A percentile compares a stretch with the other conserved stretches of the same genome.
Conservation (phyloP, 2,113 vertebrate species). For the Polypterus bichir region DNA sequence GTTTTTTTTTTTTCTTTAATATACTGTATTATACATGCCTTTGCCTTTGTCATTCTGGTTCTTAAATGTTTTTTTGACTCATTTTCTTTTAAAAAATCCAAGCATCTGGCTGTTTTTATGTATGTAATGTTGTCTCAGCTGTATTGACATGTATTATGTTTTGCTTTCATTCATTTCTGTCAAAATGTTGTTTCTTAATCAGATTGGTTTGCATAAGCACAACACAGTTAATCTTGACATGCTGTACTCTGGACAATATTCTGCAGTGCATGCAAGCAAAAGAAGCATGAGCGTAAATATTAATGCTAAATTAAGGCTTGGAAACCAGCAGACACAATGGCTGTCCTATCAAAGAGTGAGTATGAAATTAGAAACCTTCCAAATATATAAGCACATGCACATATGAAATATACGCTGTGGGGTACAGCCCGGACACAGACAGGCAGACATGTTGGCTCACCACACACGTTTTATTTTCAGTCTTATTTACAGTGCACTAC, state of each 20-base stretch:
- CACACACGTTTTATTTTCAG: too few relatives aligned
- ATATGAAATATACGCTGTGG: too few relatives aligned
- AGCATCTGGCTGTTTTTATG: too few relatives aligned
- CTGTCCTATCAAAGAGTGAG: constrained; percentile 74
- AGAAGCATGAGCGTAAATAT: constrained; percentile 98
- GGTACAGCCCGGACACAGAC: too few relatives aligned
- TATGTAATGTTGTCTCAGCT: constrained; percentile 45
- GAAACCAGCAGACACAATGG: constrained; percentile 87
- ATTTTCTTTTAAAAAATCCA: too few relatives aligned
- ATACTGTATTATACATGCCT: too few relatives aligned
- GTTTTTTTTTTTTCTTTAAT: too few relatives aligned
- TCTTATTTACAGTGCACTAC: too few relatives aligned
- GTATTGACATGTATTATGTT: constrained; percentile 40
- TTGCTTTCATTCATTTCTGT: constrained; percentile 72
- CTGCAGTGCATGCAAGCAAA: constrained; percentile 83
- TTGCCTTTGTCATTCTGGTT: too few relatives aligned
- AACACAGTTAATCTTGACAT: constrained; percentile 99
- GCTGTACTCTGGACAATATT: constrained; percentile 93
- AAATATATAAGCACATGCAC: too few relatives aligned
- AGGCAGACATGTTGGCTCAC: too few relatives aligned
- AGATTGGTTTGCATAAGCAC: constrained; percentile 99
- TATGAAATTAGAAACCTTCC: constrained; percentile 28
- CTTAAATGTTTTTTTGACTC: too few relatives aligned
- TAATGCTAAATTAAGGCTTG: constrained; percentile 98
- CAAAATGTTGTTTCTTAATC: constrained; percentile 97